phyloP scores from a whole-genome alignment of 1,140 invertebrate species.

The Sitobion miscanthi region DNA sequence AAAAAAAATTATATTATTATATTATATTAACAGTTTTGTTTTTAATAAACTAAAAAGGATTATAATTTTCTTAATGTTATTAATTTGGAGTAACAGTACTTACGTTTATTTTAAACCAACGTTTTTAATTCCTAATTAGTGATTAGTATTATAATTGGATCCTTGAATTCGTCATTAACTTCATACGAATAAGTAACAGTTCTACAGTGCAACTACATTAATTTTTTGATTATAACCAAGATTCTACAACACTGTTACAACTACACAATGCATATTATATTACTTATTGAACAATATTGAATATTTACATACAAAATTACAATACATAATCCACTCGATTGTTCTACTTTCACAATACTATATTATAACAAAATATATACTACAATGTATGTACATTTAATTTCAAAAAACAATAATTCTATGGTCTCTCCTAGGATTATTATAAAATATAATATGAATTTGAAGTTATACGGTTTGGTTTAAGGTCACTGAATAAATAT shows the following conservation, averaged over 20 bases:
- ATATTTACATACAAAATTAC: constrained; percentile 6
- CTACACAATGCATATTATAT: background rate
- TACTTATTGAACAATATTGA: background rate
- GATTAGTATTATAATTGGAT: background rate
- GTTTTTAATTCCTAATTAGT: background rate
- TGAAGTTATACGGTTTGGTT: background rate
- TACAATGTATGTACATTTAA: background rate
- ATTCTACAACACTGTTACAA: background rate
- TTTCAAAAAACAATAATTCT: background rate
- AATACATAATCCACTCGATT: constrained; percentile 15
- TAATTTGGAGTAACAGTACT: background rate
- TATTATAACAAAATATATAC: background rate
- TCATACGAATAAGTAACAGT: background rate
- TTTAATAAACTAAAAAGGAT: constrained; percentile 14
- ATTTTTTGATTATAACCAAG: background rate
- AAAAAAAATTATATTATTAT: background rate
- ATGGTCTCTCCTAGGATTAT: background rate
- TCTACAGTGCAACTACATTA: background rate
- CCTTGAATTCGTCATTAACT: background rate
- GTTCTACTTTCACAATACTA: background rate
- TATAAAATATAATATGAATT: background rate
- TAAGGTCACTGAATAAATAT: background rate
- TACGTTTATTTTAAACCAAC: background rate
- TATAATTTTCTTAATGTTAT: background rate
- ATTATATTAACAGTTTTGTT: background rate